Evolutionary conservation across 1,140 invertebrate genomes (phyloP), one percentile per base, ranked within the genome.

Genomic region (Lepidurus apus): DNA sequence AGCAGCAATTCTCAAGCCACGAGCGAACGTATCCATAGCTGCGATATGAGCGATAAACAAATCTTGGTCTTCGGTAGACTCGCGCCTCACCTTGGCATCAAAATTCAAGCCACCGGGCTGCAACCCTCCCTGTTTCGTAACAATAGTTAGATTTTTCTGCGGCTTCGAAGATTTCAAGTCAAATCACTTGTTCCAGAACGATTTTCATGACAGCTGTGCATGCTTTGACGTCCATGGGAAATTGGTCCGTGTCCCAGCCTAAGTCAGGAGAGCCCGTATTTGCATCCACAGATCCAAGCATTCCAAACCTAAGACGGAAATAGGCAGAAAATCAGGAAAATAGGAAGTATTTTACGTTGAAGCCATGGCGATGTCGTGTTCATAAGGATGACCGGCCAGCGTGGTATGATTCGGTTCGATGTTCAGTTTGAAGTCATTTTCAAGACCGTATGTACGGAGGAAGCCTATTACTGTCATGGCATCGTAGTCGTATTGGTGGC

Each of bases 401-500:
- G 85, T 87, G 3, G 86, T 87, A 83, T 90, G 88, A 80, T 90
- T 90, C 9, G 89, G 89, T 79, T 87, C 86, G 44, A 89, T 86
- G 80, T 89, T 89, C 2, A 91, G 85, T 84, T 90, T 91, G 82
- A 88, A 90, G 78, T 89, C 87, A 7, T 88, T 85, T 43, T 90
- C 89, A 53, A 91, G 84, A 77, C 87, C 88, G 81, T 88, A 89
- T 79, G 88, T 87, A 81, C 90, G 89, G 74, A 91, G 83, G 80
- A 91, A 89, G 65, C 86, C 89, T 81, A 91, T 85, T 26, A 89
- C 88, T 77, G 89, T 90, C 76, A 89, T 89, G 5, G 89, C 87
- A 85, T 91, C 89, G 83, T 88, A 90, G 82, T 89, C 88, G 82
- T 91, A 91, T 81, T 87, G 86, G 81, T 87, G 86, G 77, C 84